Evolutionary conservation across 2,888 invertebrate species (phyloP), one percentile per base, ranked within the genome.

Genomic region (Trachelus troglodyta): DNA sequence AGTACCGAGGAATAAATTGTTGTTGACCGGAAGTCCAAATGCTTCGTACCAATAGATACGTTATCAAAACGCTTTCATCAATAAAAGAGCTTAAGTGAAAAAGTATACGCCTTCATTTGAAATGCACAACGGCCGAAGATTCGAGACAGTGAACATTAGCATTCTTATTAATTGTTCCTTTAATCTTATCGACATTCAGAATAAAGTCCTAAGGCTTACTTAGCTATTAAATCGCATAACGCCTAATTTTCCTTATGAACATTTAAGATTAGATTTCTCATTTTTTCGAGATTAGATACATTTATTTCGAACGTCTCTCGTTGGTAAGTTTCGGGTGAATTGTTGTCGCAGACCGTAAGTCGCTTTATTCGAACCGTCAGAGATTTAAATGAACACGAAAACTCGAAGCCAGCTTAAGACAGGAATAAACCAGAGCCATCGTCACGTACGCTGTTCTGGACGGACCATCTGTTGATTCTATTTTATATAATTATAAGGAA

Each of bases 241-340:
- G 79, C 78, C 78, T 81, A 33, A 82, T 79, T 33, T 81, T 77
- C 79, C 78, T 77, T 77, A 79, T 81, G 80, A 85, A 85, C 85
- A 83, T 78, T 83, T 83, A 83, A 75, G 78, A 81, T 80, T 77
- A 79, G 77, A 75, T 80, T 83, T 81, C 40, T 34, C 69, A 2
- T 56, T 56, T 75, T 75, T n/a, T 75, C 75, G 69, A 75, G 81
- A 76, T 81, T 85, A 81, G 77, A 85, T 82, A 78, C 75, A 79
- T 68, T 80, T 75, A 76, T 80, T 81, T 74, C 79, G 76, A 69
- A 69, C 74, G 74, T 76, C 77, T 80, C 80, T 74, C 40, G 40
- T 75, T 40, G 56, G 0, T 23, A 75, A 12, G 69, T 34, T 31
- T 71, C 71, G 33, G 12, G 15, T 33, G 12, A 23, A 33, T 56